A percentile compares a stretch with the other conserved stretches of the same genome.
Conservation (phyloP, 2,797 vertebrate genomes). For the Megaceryle alcyon region DNA sequence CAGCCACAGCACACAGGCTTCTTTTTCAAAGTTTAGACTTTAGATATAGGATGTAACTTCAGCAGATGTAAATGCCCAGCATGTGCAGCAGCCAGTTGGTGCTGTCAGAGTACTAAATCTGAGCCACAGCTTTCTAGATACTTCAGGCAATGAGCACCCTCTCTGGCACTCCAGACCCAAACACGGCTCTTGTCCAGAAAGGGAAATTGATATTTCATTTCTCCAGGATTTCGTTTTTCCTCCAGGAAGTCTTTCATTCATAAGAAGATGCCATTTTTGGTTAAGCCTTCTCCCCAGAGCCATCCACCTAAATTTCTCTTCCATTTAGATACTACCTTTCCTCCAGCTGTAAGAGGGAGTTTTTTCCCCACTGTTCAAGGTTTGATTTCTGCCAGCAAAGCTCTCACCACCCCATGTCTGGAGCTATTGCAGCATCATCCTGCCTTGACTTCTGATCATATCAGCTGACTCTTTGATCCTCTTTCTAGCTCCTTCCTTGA, state of each 20-base stretch:
- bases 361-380: not conserved
- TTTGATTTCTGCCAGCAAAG: not conserved
- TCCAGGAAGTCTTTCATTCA: not conserved
- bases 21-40: not conserved
- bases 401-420: not conserved
- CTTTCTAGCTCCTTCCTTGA: not conserved
- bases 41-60: not conserved
- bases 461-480: not conserved
- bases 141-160: not conserved
- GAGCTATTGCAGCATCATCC: not conserved
- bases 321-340: not conserved
- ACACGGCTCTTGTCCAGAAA: not conserved
- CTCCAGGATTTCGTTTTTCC: not conserved
- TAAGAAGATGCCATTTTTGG: not conserved
- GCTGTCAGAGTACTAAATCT: not conserved
- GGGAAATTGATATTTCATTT: not conserved
- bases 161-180: not conserved
- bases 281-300: not conserved
- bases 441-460: not conserved
- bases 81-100: not conserved
- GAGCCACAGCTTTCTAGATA: not conserved
- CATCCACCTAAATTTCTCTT: not conserved
- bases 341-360: not conserved
- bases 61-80: not conserved
- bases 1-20: not conserved